Evolutionary conservation across 1,140 invertebrate species (phyloP).

Genomic region (Eulimnadia texana): DNA sequence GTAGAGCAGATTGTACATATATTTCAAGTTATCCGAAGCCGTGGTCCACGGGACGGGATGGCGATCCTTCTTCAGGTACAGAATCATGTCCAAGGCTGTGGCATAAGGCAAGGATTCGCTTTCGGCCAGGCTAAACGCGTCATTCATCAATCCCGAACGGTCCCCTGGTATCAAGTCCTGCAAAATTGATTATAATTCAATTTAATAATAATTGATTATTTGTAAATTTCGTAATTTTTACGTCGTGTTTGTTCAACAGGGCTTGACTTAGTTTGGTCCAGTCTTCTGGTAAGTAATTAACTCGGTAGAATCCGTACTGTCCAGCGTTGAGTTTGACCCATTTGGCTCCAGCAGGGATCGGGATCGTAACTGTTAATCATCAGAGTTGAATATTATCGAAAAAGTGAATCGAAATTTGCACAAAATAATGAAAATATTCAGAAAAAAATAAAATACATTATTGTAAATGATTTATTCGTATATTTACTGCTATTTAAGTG

Average conservation of each 20-base stretch:
- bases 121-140: conserved; percentile 32
- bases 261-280: conserved; percentile 48
- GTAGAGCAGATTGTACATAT: conserved; percentile 8
- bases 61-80: conserved; percentile 30
- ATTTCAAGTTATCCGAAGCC: conserved; percentile 20
- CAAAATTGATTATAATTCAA: no score
- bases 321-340: conserved; percentile 78
- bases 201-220: no score
- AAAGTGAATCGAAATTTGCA: no score
- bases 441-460: neutral
- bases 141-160: conserved; percentile 32
- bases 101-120: conserved; percentile 29
- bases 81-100: conserved; percentile 28
- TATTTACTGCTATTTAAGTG: no score
- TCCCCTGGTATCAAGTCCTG: conserved; percentile 27
- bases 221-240: conserved; percentile 26
- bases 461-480: no score
- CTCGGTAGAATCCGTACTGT: conserved; percentile 74
- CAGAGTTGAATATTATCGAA: no score
- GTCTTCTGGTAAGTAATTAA: conserved; percentile 54
- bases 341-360: conserved; percentile 29
- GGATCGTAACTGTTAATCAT: conserved; percentile 29
- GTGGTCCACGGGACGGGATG: conserved; percentile 33
- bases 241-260: conserved; percentile 36
- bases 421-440: neutral